phyloP scores from a whole-genome alignment of 1,140 invertebrate species.

The Pseudomyrmex cubaensis region DNA sequence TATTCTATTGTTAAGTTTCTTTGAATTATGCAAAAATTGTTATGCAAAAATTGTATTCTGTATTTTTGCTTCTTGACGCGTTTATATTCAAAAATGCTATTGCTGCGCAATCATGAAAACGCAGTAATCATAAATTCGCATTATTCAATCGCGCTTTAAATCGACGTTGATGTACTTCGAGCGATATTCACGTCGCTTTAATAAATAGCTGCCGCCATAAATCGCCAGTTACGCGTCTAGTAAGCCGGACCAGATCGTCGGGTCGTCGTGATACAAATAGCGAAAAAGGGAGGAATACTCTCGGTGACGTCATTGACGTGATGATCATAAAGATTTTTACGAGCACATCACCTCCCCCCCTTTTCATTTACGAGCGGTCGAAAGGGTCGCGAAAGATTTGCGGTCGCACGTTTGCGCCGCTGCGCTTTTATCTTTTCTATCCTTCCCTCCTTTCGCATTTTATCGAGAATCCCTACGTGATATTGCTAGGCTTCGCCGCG shows the following conservation, averaged over 20 bases:
- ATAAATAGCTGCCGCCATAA: constrained; percentile 43
- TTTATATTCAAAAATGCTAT: neutral
- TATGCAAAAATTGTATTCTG: neutral
- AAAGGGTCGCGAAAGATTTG: constrained; percentile 38
- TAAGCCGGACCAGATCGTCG: constrained; percentile 31
- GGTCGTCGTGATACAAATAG: constrained; percentile 29
- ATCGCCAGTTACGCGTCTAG: constrained; percentile 32
- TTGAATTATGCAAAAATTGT: too few species aligned
- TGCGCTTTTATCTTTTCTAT: neutral
- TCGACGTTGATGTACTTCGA: neutral
- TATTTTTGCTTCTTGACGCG: too few species aligned
- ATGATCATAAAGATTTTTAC: constrained; percentile 55
- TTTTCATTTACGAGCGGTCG: constrained; percentile 50
- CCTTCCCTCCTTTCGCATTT: neutral
- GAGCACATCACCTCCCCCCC: constrained; percentile 2
- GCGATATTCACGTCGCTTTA: constrained; percentile 9
- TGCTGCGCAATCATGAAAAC: neutral
- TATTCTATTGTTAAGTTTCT: too few species aligned
- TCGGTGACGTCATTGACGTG: constrained; percentile 40
- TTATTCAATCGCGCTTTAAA: constrained; percentile 16
- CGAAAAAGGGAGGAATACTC: neutral
- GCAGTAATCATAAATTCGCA: neutral
- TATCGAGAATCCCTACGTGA: constrained; percentile 13
- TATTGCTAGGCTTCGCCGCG: constrained; percentile 5
- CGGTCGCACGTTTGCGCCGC: constrained; percentile 9